phyloP scores from a whole-genome alignment of 2,113 vertebrate species.

The Dicentrarchus labrax region DNA sequence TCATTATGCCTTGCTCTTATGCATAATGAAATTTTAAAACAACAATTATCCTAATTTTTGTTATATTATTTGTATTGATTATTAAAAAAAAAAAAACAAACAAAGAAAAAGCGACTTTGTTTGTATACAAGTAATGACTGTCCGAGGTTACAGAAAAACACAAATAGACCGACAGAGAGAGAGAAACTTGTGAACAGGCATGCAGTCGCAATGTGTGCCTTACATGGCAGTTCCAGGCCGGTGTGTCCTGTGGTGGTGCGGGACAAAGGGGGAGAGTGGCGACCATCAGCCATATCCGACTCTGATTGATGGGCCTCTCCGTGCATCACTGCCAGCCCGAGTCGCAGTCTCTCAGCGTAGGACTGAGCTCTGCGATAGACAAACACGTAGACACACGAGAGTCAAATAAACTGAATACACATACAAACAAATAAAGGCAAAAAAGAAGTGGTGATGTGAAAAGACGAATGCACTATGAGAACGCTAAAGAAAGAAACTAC shows the following conservation, averaged over 20 bases:
- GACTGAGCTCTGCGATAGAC: constrained; percentile 91
- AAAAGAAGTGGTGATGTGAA: background rate
- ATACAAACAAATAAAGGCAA: background rate
- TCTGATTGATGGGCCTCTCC: constrained; percentile 94
- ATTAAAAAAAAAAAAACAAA: no score
- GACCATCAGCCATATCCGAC: constrained; percentile 94
- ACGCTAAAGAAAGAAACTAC: background rate
- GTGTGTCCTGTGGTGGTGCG: constrained; percentile 91
- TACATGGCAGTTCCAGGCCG: constrained; percentile 94
- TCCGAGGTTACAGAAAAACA: background rate
- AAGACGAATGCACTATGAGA: background rate
- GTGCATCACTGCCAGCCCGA: constrained; percentile 95
- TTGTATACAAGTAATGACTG: background rate
- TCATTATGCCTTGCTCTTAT: background rate
- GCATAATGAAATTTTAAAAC: no score
- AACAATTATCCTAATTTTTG: background rate
- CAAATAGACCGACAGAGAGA: no score
- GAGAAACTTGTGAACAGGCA: background rate
- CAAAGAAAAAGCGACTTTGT: background rate
- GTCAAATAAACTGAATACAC: constrained; percentile 28
- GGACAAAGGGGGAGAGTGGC: constrained; percentile 91
- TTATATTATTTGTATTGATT: no score
- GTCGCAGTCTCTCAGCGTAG: constrained; percentile 93
- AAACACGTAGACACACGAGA: constrained; percentile 23
- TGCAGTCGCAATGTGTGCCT: constrained; percentile 63